Percentiles rank a stretch among this genome's conserved stretches.
Evolutionary conservation across 2,113 vertebrate species (phyloP).

Genomic region (Upupa epops): DNA sequence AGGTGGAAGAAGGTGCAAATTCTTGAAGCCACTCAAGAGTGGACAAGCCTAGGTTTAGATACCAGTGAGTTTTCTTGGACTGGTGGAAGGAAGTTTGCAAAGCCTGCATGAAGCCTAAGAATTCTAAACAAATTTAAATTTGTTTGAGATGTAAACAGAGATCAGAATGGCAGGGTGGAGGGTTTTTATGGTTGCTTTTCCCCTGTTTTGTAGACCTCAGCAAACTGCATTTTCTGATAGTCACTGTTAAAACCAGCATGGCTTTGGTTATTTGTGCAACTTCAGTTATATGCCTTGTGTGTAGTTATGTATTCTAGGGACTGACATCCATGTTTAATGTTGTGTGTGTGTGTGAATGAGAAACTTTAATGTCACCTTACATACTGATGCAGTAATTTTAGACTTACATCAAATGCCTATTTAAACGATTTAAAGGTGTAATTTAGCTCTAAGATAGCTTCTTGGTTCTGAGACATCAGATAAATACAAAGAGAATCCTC

Average conservation of each 20-base stretch:
- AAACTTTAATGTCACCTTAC: neutral
- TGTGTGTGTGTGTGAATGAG: neutral
- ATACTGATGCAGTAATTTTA: neutral
- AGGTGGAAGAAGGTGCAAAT: neutral
- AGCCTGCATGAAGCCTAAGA: neutral
- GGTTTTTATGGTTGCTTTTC: too few species aligned
- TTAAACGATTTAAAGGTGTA: neutral
- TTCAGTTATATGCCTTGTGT: neutral
- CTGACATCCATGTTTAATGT: neutral
- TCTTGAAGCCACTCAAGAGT: neutral
- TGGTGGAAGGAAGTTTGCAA: neutral
- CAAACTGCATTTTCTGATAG: neutral
- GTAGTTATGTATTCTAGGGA: neutral
- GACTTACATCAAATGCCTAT: neutral
- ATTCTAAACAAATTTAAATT: neutral
- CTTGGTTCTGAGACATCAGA: neutral
- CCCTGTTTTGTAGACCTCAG: neutral
- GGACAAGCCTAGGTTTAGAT: neutral
- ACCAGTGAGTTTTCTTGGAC: too few species aligned
- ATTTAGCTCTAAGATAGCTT: neutral
- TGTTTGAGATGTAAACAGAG: too few species aligned
- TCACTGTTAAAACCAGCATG: neutral
- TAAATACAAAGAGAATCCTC: neutral
- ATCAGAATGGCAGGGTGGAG: rapidly evolving
- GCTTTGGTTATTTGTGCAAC: neutral